Percentiles rank a stretch among this genome's conserved stretches.
Conservation (phyloP, 2,113 vertebrate species). For the Pelecanus crispus region DNA sequence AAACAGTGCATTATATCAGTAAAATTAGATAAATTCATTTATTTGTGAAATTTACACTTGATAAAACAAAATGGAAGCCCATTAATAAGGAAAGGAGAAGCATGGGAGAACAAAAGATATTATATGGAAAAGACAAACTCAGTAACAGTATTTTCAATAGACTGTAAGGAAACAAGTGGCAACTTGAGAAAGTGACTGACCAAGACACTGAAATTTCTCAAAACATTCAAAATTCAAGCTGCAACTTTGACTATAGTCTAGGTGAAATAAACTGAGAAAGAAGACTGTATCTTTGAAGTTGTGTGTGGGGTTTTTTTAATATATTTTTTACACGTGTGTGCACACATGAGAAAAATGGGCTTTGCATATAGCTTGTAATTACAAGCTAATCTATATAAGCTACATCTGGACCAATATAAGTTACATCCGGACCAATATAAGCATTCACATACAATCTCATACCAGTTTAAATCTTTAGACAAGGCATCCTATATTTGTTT, state of each 20-base stretch:
- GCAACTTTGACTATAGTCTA: not conserved
- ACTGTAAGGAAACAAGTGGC: not conserved
- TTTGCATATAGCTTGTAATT: not conserved
- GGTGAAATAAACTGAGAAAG: not conserved
- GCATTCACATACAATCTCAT: no score
- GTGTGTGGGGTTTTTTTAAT: not conserved
- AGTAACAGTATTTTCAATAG: not conserved
- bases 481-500: no score
- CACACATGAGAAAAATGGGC: not conserved
- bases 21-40: not conserved
- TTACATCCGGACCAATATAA: no score
- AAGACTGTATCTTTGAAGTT: not conserved
- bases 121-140: not conserved
- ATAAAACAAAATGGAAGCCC: not conserved
- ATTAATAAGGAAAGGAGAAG: not conserved
- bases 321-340: no score
- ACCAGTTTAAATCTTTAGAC: no score
- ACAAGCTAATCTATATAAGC: no score
- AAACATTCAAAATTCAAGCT: not conserved
- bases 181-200: not conserved
- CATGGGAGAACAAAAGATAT: not conserved
- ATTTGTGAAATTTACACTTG: not conserved
- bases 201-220: not conserved
- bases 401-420: no score
- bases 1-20: not conserved